phyloP scores from a whole-genome alignment of 2,113 vertebrate genomes.

The Lepus americanus region DNA sequence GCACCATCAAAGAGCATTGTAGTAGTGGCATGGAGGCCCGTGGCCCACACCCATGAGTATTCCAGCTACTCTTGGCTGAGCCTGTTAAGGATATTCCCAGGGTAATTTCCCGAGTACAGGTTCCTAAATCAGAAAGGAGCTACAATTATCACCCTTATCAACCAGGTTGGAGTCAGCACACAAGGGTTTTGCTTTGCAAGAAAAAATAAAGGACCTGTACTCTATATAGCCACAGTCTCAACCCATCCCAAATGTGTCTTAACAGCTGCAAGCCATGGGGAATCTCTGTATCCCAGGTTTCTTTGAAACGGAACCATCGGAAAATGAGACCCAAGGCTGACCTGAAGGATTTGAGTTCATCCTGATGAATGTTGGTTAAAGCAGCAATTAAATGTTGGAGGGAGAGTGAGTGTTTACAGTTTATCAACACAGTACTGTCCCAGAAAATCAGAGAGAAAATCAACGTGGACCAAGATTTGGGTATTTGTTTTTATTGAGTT shows the following conservation, averaged over 20 bases:
- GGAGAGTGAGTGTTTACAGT: neutral
- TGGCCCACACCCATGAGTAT: neutral
- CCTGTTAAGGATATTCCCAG: neutral
- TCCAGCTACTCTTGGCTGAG: neutral
- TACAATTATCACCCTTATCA: neutral
- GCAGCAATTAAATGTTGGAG: neutral
- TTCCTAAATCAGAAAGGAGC: neutral
- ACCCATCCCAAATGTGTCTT: rapidly evolving
- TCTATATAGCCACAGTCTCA: neutral
- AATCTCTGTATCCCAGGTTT: neutral
- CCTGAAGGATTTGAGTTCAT: neutral
- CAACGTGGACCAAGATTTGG: neutral
- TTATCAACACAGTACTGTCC: neutral
- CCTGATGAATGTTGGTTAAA: neutral
- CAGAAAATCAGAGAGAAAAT: neutral
- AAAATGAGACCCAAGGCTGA: neutral
- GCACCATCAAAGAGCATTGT: neutral
- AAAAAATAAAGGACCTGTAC: neutral
- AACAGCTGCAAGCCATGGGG: neutral
- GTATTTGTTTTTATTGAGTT: neutral
- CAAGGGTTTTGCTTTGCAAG: neutral
- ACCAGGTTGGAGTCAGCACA: neutral
- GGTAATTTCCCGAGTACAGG: neutral
- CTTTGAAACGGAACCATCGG: neutral
- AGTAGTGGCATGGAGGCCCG: rapidly evolving